Evolutionary conservation across 2,797 vertebrate species (phyloP).

Genomic region (Rhabdophis nuchalis): DNA sequence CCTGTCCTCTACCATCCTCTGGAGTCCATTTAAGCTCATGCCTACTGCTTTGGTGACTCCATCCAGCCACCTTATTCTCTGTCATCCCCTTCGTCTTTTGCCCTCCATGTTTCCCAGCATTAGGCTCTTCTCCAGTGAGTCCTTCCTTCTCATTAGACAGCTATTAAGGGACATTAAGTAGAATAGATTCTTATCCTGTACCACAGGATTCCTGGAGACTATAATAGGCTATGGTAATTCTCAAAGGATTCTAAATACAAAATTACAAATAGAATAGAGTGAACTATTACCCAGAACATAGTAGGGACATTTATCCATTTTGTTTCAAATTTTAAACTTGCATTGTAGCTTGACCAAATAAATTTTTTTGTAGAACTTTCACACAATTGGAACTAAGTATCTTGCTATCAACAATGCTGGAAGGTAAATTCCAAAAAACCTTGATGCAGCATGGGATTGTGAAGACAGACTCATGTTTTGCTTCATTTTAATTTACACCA

Average conservation of each 20-base stretch:
- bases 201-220: not conserved
- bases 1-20: too few species aligned
- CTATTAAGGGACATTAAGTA: not conserved
- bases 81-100: too few species aligned
- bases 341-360: not conserved
- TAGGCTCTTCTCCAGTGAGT: too few species aligned
- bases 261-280: not conserved
- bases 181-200: not conserved
- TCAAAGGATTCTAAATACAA: not conserved
- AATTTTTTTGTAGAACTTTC: not conserved
- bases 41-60: too few species aligned
- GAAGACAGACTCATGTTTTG: not conserved
- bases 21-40: too few species aligned
- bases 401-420: not conserved
- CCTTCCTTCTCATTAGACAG: too few species aligned
- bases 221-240: not conserved
- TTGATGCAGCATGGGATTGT: not conserved
- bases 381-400: not conserved
- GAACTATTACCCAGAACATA: not conserved
- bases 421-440: not conserved
- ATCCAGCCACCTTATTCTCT: too few species aligned
- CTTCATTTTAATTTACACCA: not conserved
- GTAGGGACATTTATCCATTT: not conserved
- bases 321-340: not conserved
- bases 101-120: too few species aligned